Conservation (phyloP, 23 tunicate species). For the Botrylloides violaceus region DNA sequence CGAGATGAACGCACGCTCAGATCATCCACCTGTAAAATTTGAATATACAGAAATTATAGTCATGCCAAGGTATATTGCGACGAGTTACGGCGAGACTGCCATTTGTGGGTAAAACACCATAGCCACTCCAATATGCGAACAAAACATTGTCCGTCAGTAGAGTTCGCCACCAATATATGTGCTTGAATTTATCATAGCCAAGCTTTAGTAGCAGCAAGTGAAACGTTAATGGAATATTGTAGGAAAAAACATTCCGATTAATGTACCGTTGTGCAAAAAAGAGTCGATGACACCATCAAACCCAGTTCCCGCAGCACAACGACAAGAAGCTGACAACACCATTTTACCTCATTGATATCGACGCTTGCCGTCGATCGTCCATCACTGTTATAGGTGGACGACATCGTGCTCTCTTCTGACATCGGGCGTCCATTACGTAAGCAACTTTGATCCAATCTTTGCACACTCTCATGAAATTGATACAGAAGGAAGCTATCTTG, state of each 20-base stretch:
- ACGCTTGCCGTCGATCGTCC: background rate
- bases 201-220: too few species aligned
- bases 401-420: conserved; percentile 4
- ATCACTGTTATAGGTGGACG: conserved; percentile 14
- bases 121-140: too few species aligned
- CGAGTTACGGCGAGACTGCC: too few species aligned
- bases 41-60: background rate
- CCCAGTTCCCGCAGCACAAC: background rate
- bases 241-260: too few species aligned
- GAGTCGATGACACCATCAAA: background rate
- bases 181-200: too few species aligned
- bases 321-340: background rate
- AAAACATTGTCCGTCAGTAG: too few species aligned
- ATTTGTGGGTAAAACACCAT: too few species aligned
- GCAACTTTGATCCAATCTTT: background rate
- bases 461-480: conserved; percentile 56
- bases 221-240: too few species aligned
- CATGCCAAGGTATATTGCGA: too few species aligned
- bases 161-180: too few species aligned
- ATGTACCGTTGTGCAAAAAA: too few species aligned
- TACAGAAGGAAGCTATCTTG: conserved; percentile 48
- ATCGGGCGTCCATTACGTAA: background rate
- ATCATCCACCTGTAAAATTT: background rate
- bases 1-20: conserved; percentile 1
- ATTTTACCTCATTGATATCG: background rate